phyloP scores from a whole-genome alignment of 1,140 invertebrate species.

The Aphelinus certus region DNA sequence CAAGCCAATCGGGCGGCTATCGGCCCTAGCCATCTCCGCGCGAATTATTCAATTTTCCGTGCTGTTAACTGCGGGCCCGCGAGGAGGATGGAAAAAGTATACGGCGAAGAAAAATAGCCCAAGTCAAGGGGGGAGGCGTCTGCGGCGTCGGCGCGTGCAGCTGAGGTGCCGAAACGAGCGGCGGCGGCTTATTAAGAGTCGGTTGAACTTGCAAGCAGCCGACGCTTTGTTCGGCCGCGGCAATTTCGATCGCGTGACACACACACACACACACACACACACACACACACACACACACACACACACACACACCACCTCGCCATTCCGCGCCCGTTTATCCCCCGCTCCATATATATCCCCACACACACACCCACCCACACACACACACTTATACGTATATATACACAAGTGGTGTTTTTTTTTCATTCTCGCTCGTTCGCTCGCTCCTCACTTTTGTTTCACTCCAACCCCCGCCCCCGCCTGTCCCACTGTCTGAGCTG shows the following conservation, averaged over 20 bases:
- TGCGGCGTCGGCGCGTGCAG: not conserved
- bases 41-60: constrained; percentile 35
- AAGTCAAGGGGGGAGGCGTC: not conserved
- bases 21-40: not conserved
- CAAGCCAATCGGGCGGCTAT: no score
- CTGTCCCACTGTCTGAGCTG: not conserved
- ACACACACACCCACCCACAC: no score
- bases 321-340: constrained; percentile 59
- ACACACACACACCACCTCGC: constrained; percentile 48
- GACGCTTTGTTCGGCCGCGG: constrained; percentile 50
- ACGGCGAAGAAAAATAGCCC: not conserved
- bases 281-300: constrained; percentile 44
- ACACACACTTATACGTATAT: no score
- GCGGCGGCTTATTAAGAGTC: constrained; percentile 12
- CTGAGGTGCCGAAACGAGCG: constrained; percentile 36
- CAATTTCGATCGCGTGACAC: constrained; percentile 62
- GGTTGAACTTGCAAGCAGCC: constrained; percentile 26
- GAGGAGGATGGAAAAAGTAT: not conserved
- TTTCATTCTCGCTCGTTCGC: no score
- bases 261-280: constrained; percentile 33
- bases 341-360: no score
- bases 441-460: no score
- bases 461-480: no score
- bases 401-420: constrained; percentile 44
- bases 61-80: no score